Percentiles rank a stretch among this genome's conserved stretches.
Conservation (phyloP, 2,113 vertebrate genomes). For the Acrocephalus arundinaceus region DNA sequence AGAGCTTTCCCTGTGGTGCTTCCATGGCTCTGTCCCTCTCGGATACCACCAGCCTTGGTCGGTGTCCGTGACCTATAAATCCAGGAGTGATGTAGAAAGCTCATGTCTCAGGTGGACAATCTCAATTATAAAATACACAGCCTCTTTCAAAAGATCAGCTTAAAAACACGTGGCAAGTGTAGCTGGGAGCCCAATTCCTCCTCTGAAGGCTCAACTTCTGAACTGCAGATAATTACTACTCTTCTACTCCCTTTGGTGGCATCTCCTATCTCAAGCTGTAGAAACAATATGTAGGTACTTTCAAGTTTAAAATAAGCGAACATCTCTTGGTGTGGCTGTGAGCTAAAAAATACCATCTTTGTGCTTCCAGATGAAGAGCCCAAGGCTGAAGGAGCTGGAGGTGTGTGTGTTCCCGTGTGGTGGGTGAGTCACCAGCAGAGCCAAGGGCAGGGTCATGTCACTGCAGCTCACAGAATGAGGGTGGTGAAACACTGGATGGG, state of each 20-base stretch:
- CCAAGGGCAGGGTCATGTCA: neutral
- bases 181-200: neutral
- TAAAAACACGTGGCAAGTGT: neutral
- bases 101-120: neutral
- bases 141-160: neutral
- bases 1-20: neutral
- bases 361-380: neutral
- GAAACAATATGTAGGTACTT: neutral
- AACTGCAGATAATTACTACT: constrained; percentile 5
- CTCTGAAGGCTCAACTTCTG: constrained; percentile 6
- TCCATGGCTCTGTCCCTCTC: neutral
- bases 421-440: neutral
- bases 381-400: neutral
- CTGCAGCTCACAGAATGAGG: neutral
- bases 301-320: neutral
- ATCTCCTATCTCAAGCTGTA: neutral
- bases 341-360: neutral
- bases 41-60: neutral
- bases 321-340: neutral
- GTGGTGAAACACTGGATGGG: neutral
- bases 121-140: neutral
- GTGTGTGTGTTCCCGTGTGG: neutral
- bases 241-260: neutral
- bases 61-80: neutral
- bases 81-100: neutral